phyloP scores from a whole-genome alignment of 2,888 invertebrate species.

The Morpho helenor region DNA sequence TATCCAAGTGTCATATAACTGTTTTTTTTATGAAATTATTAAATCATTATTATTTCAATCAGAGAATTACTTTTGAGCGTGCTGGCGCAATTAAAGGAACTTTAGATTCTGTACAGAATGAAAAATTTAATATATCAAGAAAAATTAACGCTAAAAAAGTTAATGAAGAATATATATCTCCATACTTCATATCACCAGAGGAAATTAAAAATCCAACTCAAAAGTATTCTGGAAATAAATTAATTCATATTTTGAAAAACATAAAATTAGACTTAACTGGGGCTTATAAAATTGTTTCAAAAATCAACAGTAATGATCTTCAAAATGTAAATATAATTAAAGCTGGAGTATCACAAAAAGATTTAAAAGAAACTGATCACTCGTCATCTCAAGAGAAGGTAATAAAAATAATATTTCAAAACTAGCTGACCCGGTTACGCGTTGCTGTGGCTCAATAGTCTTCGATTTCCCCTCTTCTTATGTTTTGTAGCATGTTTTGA shows the following conservation, averaged over 20 bases:
- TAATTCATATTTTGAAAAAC: constrained; percentile 63
- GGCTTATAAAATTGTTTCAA: constrained; percentile 46
- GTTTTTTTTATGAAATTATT: too few relatives aligned
- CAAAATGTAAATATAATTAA: constrained; percentile 42
- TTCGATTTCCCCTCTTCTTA: too few relatives aligned
- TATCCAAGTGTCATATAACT: too few relatives aligned
- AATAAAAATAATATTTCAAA: neutral
- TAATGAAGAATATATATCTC: constrained; percentile 34
- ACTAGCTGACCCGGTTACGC: too few relatives aligned
- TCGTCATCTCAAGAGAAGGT: constrained; percentile 12
- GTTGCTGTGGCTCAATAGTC: too few relatives aligned
- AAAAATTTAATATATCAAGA: constrained; percentile 21
- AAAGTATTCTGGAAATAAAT: constrained; percentile 51
- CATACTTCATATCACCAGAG: constrained; percentile 40
- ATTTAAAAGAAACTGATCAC: constrained; percentile 1
- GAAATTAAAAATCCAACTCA: constrained; percentile 15
- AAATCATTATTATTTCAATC: neutral
- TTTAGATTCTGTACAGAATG: constrained; percentile 16
- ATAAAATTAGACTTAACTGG: constrained; percentile 46
- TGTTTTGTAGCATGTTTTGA: too few relatives aligned
- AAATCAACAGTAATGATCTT: constrained; percentile 43
- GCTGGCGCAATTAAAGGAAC: constrained; percentile 18
- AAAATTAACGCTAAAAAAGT: constrained; percentile 23
- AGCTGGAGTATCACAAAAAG: constrained; percentile 5
- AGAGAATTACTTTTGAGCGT: constrained; percentile 32